Conservation (phyloP, 2,888 invertebrate species). For the Bimastos eiseni region DNA sequence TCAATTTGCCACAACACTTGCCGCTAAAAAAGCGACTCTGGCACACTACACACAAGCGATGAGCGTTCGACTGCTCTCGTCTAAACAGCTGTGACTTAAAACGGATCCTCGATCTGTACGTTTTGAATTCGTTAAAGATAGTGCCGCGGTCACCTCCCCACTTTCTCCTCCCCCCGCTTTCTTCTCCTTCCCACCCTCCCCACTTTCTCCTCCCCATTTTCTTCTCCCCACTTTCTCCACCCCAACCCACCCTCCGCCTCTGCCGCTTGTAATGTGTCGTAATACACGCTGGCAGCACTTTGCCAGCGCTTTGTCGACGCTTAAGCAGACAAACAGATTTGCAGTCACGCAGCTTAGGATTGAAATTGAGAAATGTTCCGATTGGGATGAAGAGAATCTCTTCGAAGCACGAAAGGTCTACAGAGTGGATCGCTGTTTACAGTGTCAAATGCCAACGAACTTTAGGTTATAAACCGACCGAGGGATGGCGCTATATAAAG, state of each 20-base stretch:
- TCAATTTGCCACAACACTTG: not conserved
- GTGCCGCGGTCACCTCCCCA: not conserved
- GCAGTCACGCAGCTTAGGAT: not conserved
- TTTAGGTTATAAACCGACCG: not conserved
- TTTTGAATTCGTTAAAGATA: not conserved
- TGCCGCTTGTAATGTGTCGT: not conserved
- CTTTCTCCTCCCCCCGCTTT: not conserved
- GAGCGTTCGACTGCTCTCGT: not conserved
- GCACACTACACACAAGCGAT: not conserved
- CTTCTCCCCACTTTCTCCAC: not conserved
- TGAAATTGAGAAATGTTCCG: constrained; percentile 13
- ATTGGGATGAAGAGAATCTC: not conserved
- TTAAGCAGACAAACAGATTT: constrained; percentile 1
- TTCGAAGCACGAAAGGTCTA: not conserved
- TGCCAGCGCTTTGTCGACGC: not conserved
- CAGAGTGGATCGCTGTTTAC: not conserved
- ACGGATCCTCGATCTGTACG: not conserved
- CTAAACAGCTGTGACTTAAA: constrained; percentile 10
- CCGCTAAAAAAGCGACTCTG: not conserved
- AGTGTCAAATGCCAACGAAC: constrained; percentile 1
- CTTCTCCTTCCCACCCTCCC: too few relatives aligned
- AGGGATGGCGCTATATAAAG: not conserved
- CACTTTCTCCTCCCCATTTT: not conserved
- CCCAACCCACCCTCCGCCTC: not conserved
- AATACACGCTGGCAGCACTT: not conserved